phyloP scores from a whole-genome alignment of 2,888 invertebrate genomes.

The Drosophila basisetae region DNA sequence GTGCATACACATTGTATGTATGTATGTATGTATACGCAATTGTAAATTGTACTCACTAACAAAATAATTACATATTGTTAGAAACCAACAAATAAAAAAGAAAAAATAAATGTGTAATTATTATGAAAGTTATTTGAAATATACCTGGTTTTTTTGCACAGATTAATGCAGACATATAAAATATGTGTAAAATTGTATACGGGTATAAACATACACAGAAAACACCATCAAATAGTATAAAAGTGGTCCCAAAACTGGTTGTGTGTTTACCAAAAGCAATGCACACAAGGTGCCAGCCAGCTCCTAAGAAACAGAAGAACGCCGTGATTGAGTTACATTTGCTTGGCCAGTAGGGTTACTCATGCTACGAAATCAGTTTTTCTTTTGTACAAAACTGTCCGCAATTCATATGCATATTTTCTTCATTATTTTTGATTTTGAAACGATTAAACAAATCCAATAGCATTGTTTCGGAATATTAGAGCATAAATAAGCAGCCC shows the following conservation, averaged over 20 bases:
- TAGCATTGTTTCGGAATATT: neutral
- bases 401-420: neutral
- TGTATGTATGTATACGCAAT: neutral
- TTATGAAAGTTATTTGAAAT: slow-evolving; percentile 6
- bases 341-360: slow-evolving; percentile 49
- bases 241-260: slow-evolving; percentile 34
- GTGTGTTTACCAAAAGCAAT: slow-evolving; percentile 48
- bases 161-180: slow-evolving; percentile 34
- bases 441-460: neutral
- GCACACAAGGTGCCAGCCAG: slow-evolving; percentile 49
- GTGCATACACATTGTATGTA: neutral
- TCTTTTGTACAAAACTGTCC: slow-evolving; percentile 2
- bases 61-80: neutral
- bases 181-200: slow-evolving; percentile 39
- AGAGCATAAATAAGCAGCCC: neutral
- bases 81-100: neutral
- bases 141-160: slow-evolving; percentile 30
- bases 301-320: slow-evolving; percentile 50
- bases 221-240: slow-evolving; percentile 37
- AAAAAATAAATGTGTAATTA: neutral
- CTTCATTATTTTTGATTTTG: neutral
- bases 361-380: slow-evolving; percentile 33
- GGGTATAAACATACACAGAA: slow-evolving; percentile 45
- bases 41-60: slow-evolving; percentile 2
- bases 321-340: slow-evolving; percentile 52